Conservation (phyloP, 2,888 invertebrate genomes). For the Drosophila buzzatii region DNA sequence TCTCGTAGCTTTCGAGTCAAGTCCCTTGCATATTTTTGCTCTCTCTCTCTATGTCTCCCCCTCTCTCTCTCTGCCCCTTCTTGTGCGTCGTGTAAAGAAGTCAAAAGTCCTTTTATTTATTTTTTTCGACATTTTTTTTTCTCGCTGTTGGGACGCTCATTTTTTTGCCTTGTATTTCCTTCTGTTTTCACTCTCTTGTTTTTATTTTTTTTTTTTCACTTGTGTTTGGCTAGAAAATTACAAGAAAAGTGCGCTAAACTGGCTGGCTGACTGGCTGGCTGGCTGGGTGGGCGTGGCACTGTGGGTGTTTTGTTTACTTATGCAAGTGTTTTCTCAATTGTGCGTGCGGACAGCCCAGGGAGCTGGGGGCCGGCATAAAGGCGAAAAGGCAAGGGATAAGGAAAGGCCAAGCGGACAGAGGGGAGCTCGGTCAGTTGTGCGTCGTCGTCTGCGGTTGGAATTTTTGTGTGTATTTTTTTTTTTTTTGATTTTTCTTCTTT, state of each 20-base stretch:
- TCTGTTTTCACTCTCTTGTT: conserved; percentile 23
- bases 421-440: conserved; percentile 53
- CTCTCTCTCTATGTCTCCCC: background rate
- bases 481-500: background rate
- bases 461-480: background rate
- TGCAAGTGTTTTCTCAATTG: conserved; percentile 80
- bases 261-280: conserved; percentile 14
- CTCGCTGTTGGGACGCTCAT: conserved; percentile 60
- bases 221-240: conserved; percentile 77
- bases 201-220: conserved; percentile 28
- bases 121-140: conserved; percentile 1
- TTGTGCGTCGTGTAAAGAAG: conserved; percentile 69
- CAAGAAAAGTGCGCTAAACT: conserved; percentile 75
- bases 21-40: conserved; percentile 51
- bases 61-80: conserved; percentile 29
- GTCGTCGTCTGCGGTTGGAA: conserved; percentile 54
- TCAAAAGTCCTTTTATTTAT: conserved; percentile 71
- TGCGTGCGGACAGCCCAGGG: conserved; percentile 58
- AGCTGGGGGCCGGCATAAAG: no score
- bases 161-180: conserved; percentile 75
- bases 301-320: conserved; percentile 71
- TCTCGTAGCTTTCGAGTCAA: conserved; percentile 42
- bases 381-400: background rate
- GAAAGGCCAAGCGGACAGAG: no score
- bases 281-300: conserved; percentile 31